Evolutionary conservation across 2,797 vertebrate genomes (phyloP), one percentile per base, ranked within the genome.

Genomic region (Squalus acanthias): DNA sequence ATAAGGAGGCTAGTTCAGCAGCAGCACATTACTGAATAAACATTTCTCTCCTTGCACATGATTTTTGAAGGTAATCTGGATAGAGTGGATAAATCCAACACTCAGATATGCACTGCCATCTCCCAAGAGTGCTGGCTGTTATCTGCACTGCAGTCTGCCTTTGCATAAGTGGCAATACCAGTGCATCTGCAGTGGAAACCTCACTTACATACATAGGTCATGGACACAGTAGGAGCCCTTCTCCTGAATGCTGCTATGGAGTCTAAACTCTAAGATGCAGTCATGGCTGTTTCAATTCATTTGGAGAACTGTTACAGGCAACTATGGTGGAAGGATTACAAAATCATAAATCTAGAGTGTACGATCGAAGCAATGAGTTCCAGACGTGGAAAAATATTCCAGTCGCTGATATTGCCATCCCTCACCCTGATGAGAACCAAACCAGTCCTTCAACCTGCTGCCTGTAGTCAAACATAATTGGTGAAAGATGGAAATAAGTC

Each of bases 371-470:
- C 39, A 69, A 93, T 69, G n/a, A 69, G 91, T 93, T 69, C n/a
- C 91, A 93, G 91, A 93, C n/a, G 10, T 69, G 91, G 65, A 76
- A 33, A 95, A 76, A 95, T 95, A n/a, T 74, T 95, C 50, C 94
- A 53, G 29, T 74, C 94, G 29, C 69, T 57, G 20, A 22, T 95
- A 60, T 7, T 22, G 70, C 70, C 29, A 22, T 95, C 46, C 6
- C 13, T 57, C 67, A 76, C 50, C 24, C 50, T 74, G 50, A 76
- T 20, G 13, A 95, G 50, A 76, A 76, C 29, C 94, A 95, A 93
- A 69, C 46, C 24, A 50, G 39, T 76, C 72, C 53, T 57, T 95
- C 94, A 95, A 17, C 33, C 50, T 76, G 70, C 50, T 95, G 50
- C 29, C 17, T 74, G 53, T 53, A 60, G 29, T 57, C 70, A 74